A percentile compares a stretch with the other conserved stretches of the same genome.
Evolutionary conservation across 2,113 vertebrate species (phyloP).

Genomic region (Alosa alosa): DNA sequence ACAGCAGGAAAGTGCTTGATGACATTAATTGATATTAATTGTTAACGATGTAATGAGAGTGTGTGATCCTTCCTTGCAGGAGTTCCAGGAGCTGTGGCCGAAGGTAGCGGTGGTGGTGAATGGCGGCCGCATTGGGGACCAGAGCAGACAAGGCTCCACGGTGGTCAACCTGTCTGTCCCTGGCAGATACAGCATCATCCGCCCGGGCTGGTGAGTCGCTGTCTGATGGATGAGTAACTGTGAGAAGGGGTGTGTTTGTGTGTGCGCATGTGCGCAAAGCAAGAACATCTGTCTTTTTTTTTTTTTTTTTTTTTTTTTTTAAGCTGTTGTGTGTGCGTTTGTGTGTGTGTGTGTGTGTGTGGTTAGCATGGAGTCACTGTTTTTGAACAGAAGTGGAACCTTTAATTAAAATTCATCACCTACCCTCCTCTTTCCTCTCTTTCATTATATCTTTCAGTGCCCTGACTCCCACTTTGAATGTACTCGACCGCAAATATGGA

Average conservation of each 20-base stretch:
- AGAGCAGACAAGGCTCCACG: constrained; percentile 88
- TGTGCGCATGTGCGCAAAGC: too few species aligned
- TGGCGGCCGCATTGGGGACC: constrained; percentile 81
- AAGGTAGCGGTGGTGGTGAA: constrained; percentile 84
- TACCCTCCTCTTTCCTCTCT: background rate
- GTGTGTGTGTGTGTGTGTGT: background rate
- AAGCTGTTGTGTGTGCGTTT: too few species aligned
- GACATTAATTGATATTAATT: too few species aligned
- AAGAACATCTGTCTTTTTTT: background rate
- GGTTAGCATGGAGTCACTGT: too few species aligned
- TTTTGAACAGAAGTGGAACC: background rate
- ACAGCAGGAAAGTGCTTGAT: too few species aligned
- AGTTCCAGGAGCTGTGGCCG: constrained; percentile 92
- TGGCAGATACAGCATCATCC: constrained; percentile 82
- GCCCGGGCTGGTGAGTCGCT: constrained; percentile 86
- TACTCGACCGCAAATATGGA: constrained; percentile 80
- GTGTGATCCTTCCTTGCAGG: constrained; percentile 65
- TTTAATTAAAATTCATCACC: too few species aligned
- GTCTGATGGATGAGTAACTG: too few species aligned
- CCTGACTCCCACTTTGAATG: constrained; percentile 73
- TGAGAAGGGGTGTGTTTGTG: background rate
- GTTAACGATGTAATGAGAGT: background rate
- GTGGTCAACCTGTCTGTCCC: constrained; percentile 85
- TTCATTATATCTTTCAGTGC: constrained; percentile 71
- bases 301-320: too few species aligned